Evolutionary conservation across 2,888 invertebrate genomes (phyloP), one percentile per base, ranked within the genome.

Genomic region (Lepetodrilus schrolli): DNA sequence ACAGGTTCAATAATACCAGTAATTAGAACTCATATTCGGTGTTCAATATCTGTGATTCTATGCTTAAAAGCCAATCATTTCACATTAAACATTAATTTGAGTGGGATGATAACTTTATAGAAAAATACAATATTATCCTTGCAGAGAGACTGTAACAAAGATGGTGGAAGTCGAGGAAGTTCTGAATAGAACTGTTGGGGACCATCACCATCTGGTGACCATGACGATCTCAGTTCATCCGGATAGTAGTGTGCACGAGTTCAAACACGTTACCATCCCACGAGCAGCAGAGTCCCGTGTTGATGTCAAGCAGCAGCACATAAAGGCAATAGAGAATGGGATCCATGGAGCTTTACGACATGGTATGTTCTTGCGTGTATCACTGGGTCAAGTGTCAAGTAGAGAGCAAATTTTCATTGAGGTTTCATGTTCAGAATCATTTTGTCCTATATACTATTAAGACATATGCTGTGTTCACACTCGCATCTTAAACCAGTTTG

Each of bases 271-370:
- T 8, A 74, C 71, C 7, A 72, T 91, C 4, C 77, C 78, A 1
- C 79, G 79, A 1, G 84, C 84, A 4, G 84, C 84, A 66, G 90
- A 91, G 23, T 85, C 85, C 26, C 81, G 94, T 90, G 91, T 96
- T 8, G 92, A 93, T 0, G 91, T 92, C 69, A 92, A 93, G 73
- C 94, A 94, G 10, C 94, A 93, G 68, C 93, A 93, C 78, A 88
- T 96, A 84, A 92, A 93, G 72, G 94, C 95, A 1, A 92, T 97
- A 23, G 93, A 93, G 73, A 93, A 93, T 80, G 97, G 96, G 0
- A 92, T 95, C 1, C 88, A 91, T 38, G 91, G 94, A 7, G 88
- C 86, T 1, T 74, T 90, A 0, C 75, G 76, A n/a, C 74, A 81
- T 80, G 85, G 84, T 78, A 30, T 34, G 73, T 17, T 20, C 50